Percentiles rank a stretch among this genome's conserved stretches.
Conservation (phyloP, 2,113 vertebrate species). For the Melanerpes aurifrons region DNA sequence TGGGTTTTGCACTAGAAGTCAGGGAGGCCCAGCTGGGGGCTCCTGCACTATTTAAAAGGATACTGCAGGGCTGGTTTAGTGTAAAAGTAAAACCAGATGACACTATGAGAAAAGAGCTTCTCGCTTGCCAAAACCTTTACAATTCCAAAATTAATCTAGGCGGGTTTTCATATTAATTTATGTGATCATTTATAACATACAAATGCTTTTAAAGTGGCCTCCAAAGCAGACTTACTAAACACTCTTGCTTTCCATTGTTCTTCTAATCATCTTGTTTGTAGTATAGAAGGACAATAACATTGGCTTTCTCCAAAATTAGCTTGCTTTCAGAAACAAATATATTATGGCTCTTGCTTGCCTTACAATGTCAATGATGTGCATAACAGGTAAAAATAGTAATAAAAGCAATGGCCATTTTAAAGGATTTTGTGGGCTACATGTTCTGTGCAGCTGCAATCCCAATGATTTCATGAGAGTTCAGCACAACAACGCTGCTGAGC, state of each 20-base stretch:
- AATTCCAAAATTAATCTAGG: conserved; percentile 1
- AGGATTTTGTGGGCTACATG: background rate
- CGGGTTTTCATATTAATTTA: background rate
- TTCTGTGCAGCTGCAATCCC: background rate
- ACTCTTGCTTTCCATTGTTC: background rate
- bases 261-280: background rate
- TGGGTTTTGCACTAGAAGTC: conserved; percentile 11
- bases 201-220: conserved; percentile 7
- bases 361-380: background rate
- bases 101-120: conserved; percentile 16
- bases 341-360: background rate
- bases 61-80: background rate
- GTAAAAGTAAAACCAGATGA: conserved; percentile 63
- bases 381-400: background rate
- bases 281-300: background rate
- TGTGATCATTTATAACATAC: background rate
- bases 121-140: conserved; percentile 38
- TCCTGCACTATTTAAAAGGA: conserved; percentile 22
- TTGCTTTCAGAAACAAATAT: background rate
- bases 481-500: background rate
- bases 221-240: background rate
- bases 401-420: background rate
- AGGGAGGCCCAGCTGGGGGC: conserved; percentile 52
- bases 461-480: background rate
- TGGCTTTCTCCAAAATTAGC: background rate